These are phyloP conservation scores for Cylloceria caligata DNA, from an alignment of 2,888 invertebrate species.

Conservation along the genomic window DNA sequence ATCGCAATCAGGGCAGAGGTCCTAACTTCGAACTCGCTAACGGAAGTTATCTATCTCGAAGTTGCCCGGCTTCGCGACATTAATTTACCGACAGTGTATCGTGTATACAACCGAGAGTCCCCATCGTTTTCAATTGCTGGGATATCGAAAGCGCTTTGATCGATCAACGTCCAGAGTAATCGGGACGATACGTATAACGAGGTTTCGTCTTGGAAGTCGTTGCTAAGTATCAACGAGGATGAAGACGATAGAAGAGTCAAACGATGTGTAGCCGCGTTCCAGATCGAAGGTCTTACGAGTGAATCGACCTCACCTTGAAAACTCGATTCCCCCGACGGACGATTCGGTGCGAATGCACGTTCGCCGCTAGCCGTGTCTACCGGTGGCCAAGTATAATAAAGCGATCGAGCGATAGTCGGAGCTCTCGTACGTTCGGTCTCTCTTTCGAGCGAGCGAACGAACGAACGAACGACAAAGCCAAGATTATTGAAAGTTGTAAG, in stretches of 20 bases:
- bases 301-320: conserved; percentile 58
- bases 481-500: not conserved
- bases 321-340: conserved; percentile 41
- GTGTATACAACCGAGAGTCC: not conserved
- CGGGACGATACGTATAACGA: conserved; percentile 6
- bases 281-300: conserved; percentile 19
- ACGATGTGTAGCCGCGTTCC: not conserved
- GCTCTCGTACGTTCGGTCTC: no score
- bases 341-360: conserved; percentile 25
- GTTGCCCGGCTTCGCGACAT: conserved; percentile 35
- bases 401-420: no score
- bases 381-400: not conserved
- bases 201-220: not conserved
- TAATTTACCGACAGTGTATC: conserved; percentile 22
- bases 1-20: conserved; percentile 22
- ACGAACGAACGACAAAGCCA: not conserved
- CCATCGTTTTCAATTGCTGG: conserved; percentile 26
- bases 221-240: no score
- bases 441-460: no score
- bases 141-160: conserved; percentile 41
- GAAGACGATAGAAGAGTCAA: not conserved
- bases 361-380: not conserved
- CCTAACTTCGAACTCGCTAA: conserved; percentile 27
- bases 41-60: conserved; percentile 50
- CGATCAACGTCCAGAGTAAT: conserved; percentile 41